phyloP scores from a whole-genome alignment of 2,888 invertebrate species.

The Archaeoteleia sp. region DNA sequence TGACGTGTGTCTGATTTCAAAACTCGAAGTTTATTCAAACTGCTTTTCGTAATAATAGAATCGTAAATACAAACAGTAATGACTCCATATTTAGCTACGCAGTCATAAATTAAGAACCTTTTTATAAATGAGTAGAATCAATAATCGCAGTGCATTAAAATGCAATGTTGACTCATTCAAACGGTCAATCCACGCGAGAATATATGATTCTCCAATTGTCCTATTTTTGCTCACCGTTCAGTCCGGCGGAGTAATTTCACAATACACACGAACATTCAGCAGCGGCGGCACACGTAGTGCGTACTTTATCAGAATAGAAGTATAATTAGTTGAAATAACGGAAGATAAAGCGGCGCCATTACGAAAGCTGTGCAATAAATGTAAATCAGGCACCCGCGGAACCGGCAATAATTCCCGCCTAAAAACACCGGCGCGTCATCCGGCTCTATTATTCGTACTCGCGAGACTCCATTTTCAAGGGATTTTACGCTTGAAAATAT shows the following conservation, averaged over 20 bases:
- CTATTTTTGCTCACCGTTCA: conserved; percentile 28
- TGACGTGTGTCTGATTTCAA: too few species aligned
- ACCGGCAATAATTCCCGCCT: conserved; percentile 71
- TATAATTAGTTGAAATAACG: conserved; percentile 73
- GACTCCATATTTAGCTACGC: conserved; percentile 2
- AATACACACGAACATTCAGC: conserved; percentile 51
- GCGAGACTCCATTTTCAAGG: conserved; percentile 56
- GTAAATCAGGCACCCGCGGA: conserved; percentile 71
- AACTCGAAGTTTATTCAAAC: too few species aligned
- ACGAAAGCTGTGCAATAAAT: conserved; percentile 71
- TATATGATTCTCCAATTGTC: conserved; percentile 17
- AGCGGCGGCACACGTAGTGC: conserved; percentile 56
- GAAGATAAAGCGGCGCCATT: conserved; percentile 72
- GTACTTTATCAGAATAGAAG: conserved; percentile 71
- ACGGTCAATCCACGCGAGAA: conserved; percentile 19
- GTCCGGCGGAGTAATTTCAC: conserved; percentile 14
- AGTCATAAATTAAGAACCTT: conserved; percentile 28
- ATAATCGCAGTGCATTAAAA: conserved; percentile 38
- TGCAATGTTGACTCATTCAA: conserved; percentile 35
- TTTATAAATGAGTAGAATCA: conserved; percentile 19
- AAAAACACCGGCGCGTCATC: conserved; percentile 71
- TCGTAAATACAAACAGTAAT: neutral
- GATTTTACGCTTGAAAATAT: conserved; percentile 54
- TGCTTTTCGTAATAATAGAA: too few species aligned
- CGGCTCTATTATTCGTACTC: conserved; percentile 66